phyloP scores from a whole-genome alignment of 2,888 invertebrate species.

The Theodoxus fluviatilis region DNA sequence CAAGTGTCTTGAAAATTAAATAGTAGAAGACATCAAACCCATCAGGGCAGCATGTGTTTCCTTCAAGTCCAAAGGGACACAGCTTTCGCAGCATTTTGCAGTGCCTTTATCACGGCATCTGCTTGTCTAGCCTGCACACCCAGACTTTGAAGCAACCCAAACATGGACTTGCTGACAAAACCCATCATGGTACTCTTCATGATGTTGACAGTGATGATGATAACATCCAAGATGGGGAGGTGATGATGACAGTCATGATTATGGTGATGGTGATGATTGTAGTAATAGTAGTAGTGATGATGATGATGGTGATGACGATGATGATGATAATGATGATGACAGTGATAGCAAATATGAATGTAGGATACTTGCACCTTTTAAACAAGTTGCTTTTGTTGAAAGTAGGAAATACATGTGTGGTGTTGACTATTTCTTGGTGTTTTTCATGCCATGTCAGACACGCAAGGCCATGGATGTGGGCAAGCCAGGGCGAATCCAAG shows the following conservation, averaged over 20 bases:
- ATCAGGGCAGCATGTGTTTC: too few species aligned
- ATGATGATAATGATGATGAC: background rate
- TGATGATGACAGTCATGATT: constrained; percentile 7
- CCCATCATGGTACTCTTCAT: background rate
- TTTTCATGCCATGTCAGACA: constrained; percentile 69
- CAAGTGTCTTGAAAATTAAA: background rate
- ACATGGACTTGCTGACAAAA: background rate
- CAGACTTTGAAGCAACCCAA: too few species aligned
- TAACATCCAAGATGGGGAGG: background rate
- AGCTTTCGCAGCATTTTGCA: too few species aligned
- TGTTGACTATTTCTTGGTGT: background rate
- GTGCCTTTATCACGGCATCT: too few species aligned
- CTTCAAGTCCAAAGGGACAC: too few species aligned
- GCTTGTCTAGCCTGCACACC: too few species aligned
- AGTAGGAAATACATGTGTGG: background rate
- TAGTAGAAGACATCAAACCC: background rate
- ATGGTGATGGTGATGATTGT: background rate
- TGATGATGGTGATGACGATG: constrained; percentile 18
- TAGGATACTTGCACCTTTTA: background rate
- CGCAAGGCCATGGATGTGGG: constrained; percentile 93
- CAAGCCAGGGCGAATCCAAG: constrained; percentile 92
- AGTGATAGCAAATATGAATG: background rate
- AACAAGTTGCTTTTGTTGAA: too few species aligned
- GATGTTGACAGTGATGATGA: background rate
- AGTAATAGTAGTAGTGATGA: background rate